Evolutionary conservation across 2,113 vertebrate genomes (phyloP), one percentile per base, ranked within the genome.

Genomic region (Ochotona princeps): DNA sequence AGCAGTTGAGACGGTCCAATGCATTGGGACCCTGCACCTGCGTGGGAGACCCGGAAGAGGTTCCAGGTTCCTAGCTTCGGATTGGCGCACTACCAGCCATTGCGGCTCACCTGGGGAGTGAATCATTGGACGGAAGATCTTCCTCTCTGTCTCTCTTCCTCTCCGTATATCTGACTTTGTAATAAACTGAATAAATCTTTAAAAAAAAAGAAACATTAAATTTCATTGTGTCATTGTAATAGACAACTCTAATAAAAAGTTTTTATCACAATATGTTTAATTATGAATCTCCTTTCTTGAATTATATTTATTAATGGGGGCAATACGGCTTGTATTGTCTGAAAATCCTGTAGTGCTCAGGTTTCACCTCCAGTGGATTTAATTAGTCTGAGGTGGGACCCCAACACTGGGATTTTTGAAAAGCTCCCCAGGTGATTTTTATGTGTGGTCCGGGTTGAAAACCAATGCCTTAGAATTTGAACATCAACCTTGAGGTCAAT

Each of bases 291-390:
- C 23, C 14, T 47, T 61, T 21, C 4, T 96, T 26, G 17, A 90
- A 82, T 83, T 89, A 95, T 20, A 82, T 82, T 89, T 96, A 35
- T 75, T 70, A 84, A 87, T 66, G 67, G 78, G 35, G 30, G 23
- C 76, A 74, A 96, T 89, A 60, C 70, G 73, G 44, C 63, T 94
- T 82, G 96, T 95, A 92, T 86, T 94, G 32, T 94, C 88, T 95
- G 76, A 83, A 87, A 95, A 84, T 20, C 13, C 90, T 51, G 11
- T 13, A 85, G 63, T 74, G 32, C 69, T 38, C 35, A 82, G 78
- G 78, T 93, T 65, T 94, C 44, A 90, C 87, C 87, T 92, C 47
- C 23, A 85, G 90, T 87, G 73, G 93, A 94, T 96, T 95, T 96
- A 96, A 94, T 96, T 95, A 96, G 90, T 90, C 35, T 84, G 57